Percentiles rank a stretch among this genome's conserved stretches.
These are phyloP conservation scores for Drosophila mojavensis DNA, from an alignment of 1,140 invertebrate species.

Conservation along the genomic window DNA sequence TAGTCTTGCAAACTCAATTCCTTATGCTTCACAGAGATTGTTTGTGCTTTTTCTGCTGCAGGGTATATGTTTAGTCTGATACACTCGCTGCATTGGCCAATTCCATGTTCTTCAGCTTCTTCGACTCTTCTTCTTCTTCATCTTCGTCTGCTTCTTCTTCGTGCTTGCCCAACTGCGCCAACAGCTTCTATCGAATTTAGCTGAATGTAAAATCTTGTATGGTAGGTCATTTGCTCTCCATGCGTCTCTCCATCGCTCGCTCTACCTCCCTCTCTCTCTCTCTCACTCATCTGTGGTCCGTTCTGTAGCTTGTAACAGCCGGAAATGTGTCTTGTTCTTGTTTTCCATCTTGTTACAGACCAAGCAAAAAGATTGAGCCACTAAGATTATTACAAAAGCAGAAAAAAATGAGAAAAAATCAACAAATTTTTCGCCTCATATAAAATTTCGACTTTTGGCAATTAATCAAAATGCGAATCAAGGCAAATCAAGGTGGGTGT, in stretches of 20 bases:
- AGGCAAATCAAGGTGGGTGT: slow-evolving; percentile 23
- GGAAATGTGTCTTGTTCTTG: slow-evolving; percentile 70
- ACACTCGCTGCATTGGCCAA: not conserved
- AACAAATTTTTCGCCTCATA: slow-evolving; percentile 2
- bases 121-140: slow-evolving; percentile 28
- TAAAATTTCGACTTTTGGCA: slow-evolving; percentile 16
- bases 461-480: slow-evolving; percentile 67
- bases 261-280: not conserved
- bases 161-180: slow-evolving; percentile 37
- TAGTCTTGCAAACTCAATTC: too few relatives aligned
- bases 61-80: slow-evolving; percentile 4
- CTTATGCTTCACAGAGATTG: too few relatives aligned
- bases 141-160: not conserved
- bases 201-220: slow-evolving; percentile 61
- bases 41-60: not conserved
- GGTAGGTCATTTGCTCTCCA: slow-evolving; percentile 44
- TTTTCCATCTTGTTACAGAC: slow-evolving; percentile 33
- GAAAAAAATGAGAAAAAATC: too few relatives aligned
- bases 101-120: not conserved
- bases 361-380: slow-evolving; percentile 51
- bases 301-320: slow-evolving; percentile 52
- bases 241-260: slow-evolving; percentile 1
- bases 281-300: not conserved
- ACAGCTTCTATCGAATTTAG: slow-evolving; percentile 27
- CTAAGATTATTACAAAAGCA: slow-evolving; percentile 35